A percentile compares a stretch with the other conserved stretches of the same genome.
Evolutionary conservation across 2,888 invertebrate species (phyloP).

Genomic region (Ametastegia equiseti): DNA sequence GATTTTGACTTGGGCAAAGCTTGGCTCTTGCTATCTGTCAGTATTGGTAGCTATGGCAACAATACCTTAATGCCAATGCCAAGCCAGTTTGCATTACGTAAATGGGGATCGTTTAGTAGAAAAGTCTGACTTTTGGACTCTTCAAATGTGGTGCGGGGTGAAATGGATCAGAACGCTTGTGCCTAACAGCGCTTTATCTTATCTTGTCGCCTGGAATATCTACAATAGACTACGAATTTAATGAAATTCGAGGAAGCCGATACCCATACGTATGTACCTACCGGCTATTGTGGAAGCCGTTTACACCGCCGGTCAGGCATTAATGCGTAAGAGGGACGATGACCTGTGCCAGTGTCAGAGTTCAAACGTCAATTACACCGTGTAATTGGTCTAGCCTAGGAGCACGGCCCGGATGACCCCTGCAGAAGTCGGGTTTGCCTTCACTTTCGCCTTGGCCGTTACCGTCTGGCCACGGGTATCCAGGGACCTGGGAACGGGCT

Average conservation of each 20-base stretch:
- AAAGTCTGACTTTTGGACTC: no score
- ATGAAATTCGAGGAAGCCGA: not conserved
- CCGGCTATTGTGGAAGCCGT: not conserved
- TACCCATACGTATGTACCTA: not conserved
- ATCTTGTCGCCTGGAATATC: no score
- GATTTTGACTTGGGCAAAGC: no score
- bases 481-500: slow-evolving; percentile 23
- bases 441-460: not conserved
- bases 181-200: no score
- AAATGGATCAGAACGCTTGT: no score
- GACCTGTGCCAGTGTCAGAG: slow-evolving; percentile 42
- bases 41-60: no score
- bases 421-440: slow-evolving; percentile 15
- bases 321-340: slow-evolving; percentile 41
- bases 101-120: no score
- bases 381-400: slow-evolving; percentile 47
- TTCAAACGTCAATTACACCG: slow-evolving; percentile 46
- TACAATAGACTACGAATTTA: not conserved
- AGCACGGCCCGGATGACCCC: slow-evolving; percentile 34
- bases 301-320: slow-evolving; percentile 9
- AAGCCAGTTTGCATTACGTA: no score
- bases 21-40: no score
- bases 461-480: slow-evolving; percentile 26
- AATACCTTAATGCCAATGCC: no score
- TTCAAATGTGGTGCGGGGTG: no score